Base-by-base conservation (phyloP, 2,797 vertebrate species). In the Pteronotus mesoamericanus region DNA sequence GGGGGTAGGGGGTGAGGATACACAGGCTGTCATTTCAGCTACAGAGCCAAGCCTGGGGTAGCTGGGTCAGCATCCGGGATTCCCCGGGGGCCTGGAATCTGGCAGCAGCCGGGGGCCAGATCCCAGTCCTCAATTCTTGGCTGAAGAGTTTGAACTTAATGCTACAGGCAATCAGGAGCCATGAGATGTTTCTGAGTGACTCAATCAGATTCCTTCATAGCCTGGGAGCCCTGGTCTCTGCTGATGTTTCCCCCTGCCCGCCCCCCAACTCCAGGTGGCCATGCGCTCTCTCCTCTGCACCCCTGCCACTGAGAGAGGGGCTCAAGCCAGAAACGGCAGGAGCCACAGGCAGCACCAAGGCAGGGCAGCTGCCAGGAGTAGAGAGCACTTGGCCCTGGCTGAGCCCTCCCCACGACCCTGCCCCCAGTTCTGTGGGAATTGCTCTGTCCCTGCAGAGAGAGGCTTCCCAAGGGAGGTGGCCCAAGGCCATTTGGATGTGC, bases 381-480 rank as follows among this genome's bases (percentile, higher is more conserved):
- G n/a, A 44, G 26, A 48, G 15, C 0, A 1, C 51, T 29, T 15
- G 68, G 71, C 71, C 51, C 8, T 5, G 22, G 59, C 61, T 34
- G 29, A 9, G 12, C 3, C 8, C 16, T 39, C 15, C 29, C 29
- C 12, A 32, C 32, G 14, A 29, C 61, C 61, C 32, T 32, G 2
- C 32, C 61, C 61, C 61, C 2, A 1, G n/a, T n/a, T 26, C 55
- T 44, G 34, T 93, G 90, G 74, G 95, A 89, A 92, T 34, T 12
- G 0, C n/a, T 74, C 80, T 72, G 42, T 79, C 79, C 46, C 74
- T 59, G 53, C 83, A 48, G n/a, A 48, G 29, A 39, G 4, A 21
- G 32, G 24, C 59, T 94, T 96, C 85, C 90, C 92, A 16, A 68
- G 71, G 59, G 94, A 97, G 80, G 61, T 66, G 77, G 42, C 85